Percentiles rank a stretch among this genome's conserved stretches.
Conservation (phyloP, 30 jellyfish, hydroid and myxozoan species). For the Pelagia noctiluca region DNA sequence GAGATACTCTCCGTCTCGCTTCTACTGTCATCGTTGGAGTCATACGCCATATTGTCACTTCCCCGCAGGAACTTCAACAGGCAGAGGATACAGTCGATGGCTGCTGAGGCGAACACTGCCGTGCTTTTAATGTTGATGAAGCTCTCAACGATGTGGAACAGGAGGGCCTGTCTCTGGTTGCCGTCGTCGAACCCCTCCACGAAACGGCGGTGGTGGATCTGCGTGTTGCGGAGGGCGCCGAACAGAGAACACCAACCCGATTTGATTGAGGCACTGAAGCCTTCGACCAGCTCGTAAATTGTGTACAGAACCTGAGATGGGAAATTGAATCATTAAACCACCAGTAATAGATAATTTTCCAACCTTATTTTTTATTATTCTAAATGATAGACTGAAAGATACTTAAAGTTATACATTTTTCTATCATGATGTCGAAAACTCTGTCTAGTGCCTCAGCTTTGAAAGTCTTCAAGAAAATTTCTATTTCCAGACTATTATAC, state of each 20-base stretch:
- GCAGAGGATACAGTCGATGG: slow-evolving; percentile 89
- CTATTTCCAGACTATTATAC: too few species aligned
- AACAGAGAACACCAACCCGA: slow-evolving; percentile 98
- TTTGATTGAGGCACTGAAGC: slow-evolving; percentile 86
- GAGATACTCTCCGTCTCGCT: slow-evolving; percentile 81
- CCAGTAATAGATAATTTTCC: too few species aligned
- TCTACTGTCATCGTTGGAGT: slow-evolving; percentile 68
- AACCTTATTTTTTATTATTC: too few species aligned
- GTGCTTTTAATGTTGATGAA: slow-evolving; percentile 88
- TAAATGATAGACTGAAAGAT: too few species aligned
- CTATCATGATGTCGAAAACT: neutral
- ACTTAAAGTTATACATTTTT: too few species aligned
- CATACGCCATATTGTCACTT: slow-evolving; percentile 48
- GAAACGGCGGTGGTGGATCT: slow-evolving; percentile 82
- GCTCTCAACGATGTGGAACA: slow-evolving; percentile 85
- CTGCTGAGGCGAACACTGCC: slow-evolving; percentile 92
- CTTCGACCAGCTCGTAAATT: slow-evolving; percentile 95
- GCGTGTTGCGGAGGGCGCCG: slow-evolving; percentile 92
- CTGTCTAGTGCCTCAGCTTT: too few species aligned
- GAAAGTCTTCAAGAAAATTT: too few species aligned
- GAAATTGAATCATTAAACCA: neutral
- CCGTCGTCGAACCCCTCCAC: slow-evolving; percentile 93
- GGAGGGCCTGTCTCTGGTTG: slow-evolving; percentile 85
- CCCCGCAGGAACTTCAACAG: slow-evolving; percentile 85
- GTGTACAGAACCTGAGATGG: slow-evolving; percentile 90